phyloP scores from a whole-genome alignment of 2,113 vertebrate species.

The Solenodon paradoxus region DNA sequence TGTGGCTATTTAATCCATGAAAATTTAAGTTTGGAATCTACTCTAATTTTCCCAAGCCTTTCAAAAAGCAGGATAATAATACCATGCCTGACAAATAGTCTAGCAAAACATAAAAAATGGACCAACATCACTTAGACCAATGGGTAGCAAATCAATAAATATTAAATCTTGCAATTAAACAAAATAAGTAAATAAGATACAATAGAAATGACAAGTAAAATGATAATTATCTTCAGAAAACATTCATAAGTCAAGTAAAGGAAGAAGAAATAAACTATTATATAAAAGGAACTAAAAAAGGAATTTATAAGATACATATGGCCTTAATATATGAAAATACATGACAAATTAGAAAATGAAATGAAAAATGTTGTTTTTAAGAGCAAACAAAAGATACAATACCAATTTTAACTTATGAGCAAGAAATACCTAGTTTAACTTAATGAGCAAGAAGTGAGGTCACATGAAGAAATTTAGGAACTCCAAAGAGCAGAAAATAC shows the following conservation, averaged over 20 bases:
- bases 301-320: too few species aligned
- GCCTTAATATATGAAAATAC: not conserved
- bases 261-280: not conserved
- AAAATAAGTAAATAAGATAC: not conserved
- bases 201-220: not conserved
- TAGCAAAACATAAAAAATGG: not conserved
- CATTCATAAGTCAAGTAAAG: not conserved
- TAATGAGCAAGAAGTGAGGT: not conserved
- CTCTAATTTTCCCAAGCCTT: not conserved
- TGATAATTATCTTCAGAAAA: not conserved
- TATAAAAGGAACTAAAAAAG: too few species aligned
- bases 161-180: not conserved
- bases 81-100: not conserved
- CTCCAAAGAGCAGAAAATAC: not conserved
- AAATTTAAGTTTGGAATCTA: not conserved
- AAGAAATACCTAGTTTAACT: not conserved
- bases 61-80: not conserved
- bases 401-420: too few species aligned
- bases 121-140: not conserved
- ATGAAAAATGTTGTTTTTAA: not conserved
- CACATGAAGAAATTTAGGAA: not conserved
- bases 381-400: not conserved
- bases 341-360: not conserved
- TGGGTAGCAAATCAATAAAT: not conserved
- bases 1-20: not conserved